Base-by-base conservation (phyloP, 2,888 invertebrate genomes). In the Baccha elongata region DNA sequence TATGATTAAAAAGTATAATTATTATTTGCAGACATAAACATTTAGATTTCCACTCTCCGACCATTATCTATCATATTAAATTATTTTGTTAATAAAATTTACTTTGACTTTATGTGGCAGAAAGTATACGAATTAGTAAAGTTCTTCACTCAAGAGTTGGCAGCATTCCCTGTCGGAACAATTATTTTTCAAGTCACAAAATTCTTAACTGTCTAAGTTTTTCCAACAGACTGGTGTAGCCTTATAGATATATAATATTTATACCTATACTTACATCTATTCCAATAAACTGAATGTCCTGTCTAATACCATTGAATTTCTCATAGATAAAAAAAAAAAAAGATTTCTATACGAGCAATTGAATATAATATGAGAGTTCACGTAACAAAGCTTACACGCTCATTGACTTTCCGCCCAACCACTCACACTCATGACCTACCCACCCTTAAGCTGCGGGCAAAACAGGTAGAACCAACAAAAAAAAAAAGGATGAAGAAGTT, bases 351-450 rank as follows among this genome's bases (percentile, higher is more conserved):
- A 37, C 53, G 2, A 21, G 52, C 52, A 65, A 67, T 67, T 73
- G 32, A 73, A 67, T 78, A 55, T 55, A 8, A 29, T 44, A 42
- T 42, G 53, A 53, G 21, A 19, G 48, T 21, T 48, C 23, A 23
- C 50, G 21, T 53, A 42, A 52, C 64, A 75, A 64, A 44, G 64
- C 69, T 69, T 69, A 64, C 55, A 17, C 32, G 55, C 74, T 74
- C 74, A 79, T 62, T 74, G 68, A 68, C 58, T 68, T 35, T 52
- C 48, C 48, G 32, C 29, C 58, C 55, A 19, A 13, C 17, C n/a
- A 23, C 10, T 10, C 21, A 37, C 13, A 1, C 37, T 15, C 7
- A 19, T 5, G n/a, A 4, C 11, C 7, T 10, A 19, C 19, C 19
- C 19, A 35, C 8, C 11, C 32, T 7, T 32, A 35, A 55, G 35